Base-by-base conservation (phyloP, 2,797 vertebrate species). In the Allobates femoralis region DNA sequence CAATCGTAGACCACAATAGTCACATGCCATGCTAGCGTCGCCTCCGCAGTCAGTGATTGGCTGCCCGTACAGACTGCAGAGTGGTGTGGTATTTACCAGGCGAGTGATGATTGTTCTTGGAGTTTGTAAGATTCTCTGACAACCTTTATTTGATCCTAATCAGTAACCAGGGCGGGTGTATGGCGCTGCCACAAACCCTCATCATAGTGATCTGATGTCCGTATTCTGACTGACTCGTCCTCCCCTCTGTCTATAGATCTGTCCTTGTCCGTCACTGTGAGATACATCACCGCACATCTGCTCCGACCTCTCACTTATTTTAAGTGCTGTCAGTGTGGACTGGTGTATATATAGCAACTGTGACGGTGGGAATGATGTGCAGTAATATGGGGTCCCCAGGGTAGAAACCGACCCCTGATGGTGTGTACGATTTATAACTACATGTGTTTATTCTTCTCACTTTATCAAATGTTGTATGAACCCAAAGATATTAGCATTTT, bases 281-380 rank as follows among this genome's bases (percentile, higher is more conserved):
- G 7, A 79, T n/a, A 18, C 58, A 34, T 71, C 37, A 37, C 28
- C 6, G n/a, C 28, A 26, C 81, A 83, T 46, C 69, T 83, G 81
- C 69, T 50, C 10, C 2, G 6, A 26, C 2, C 55, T n/a, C 69
- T 83, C 81, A 75, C n/a, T 58, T 83, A 83, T 83, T 83, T 50
- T 56, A 3, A 75, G 81, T 21, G 26, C 81, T 83, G 81, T 83
- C 55, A 74, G 5, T 30, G 16, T 30, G 50, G 53, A 21, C 26
- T 8, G 1, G 14, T 26, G 51, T 58, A 58, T 71, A 71, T 82
- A 69, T 81, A 82, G 50, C 30, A 69, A 53, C 32, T 58, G 79
- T 23, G 41, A 32, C 62, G 67, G 46, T 67, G 34, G 28, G 46
- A 69, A 10, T 56, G 32, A 56, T 56, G 66, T 19, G 51, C 23